These are phyloP conservation scores for Eulimnadia texana DNA, from an alignment of 1,140 invertebrate genomes.

Conservation along the genomic window DNA sequence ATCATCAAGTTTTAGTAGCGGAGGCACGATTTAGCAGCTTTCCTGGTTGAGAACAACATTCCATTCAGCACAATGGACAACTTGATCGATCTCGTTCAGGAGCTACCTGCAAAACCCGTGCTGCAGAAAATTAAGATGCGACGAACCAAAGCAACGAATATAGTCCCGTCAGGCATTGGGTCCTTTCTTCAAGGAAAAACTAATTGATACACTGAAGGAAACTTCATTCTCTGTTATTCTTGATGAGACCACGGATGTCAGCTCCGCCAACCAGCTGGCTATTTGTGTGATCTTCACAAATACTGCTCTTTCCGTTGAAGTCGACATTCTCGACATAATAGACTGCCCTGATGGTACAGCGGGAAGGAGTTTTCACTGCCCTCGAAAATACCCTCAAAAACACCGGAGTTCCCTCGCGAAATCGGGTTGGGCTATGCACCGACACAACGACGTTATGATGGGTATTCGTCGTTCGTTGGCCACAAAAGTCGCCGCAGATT, in stretches of 20 bases:
- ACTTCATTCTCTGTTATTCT: background rate
- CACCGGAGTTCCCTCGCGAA: too few species aligned
- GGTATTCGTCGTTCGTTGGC: background rate
- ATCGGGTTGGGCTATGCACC: background rate
- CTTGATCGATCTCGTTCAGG: background rate
- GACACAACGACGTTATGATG: background rate
- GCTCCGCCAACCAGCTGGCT: too few species aligned
- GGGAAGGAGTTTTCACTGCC: too few species aligned
- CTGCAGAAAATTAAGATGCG: background rate
- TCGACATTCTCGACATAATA: too few species aligned
- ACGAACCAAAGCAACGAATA: background rate
- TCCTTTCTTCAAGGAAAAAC: background rate
- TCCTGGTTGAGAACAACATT: background rate
- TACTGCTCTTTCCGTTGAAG: too few species aligned
- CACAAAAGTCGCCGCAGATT: background rate
- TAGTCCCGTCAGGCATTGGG: background rate
- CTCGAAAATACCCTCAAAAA: too few species aligned
- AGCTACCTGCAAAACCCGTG: background rate
- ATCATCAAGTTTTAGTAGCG: background rate
- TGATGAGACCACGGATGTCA: background rate
- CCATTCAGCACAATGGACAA: background rate
- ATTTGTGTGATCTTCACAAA: too few species aligned
- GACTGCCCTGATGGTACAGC: too few species aligned
- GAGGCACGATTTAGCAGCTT: background rate
- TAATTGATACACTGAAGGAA: background rate